Percentiles rank a stretch among this genome's conserved stretches.
Conservation (phyloP, 2,797 vertebrate species). For the Rhyacichthys aspro region DNA sequence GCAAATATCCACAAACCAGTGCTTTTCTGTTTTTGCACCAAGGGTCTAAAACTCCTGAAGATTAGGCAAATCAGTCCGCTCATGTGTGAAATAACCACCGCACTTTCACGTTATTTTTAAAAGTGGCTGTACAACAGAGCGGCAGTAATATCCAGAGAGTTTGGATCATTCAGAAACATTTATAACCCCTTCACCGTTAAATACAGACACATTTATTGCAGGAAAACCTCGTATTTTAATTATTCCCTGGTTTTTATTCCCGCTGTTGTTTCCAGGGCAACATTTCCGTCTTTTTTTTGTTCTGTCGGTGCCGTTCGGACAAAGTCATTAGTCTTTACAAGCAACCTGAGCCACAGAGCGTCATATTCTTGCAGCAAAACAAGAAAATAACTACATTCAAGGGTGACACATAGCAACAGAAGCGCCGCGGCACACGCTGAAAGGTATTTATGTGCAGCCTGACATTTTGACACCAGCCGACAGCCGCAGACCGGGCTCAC, state of each 20-base stretch:
- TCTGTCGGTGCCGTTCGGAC: slow-evolving; percentile 2
- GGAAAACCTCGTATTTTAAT: neutral
- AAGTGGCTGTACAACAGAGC: neutral
- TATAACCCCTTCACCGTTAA: neutral
- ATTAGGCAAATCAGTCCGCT: neutral
- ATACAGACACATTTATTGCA: no score
- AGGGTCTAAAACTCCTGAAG: neutral
- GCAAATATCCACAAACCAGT: no score
- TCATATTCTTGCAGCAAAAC: neutral
- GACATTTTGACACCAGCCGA: neutral
- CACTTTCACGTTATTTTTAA: neutral
- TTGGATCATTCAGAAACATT: no score
- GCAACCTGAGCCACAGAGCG: neutral
- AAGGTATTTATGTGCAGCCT: neutral
- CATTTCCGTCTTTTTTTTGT: neutral
- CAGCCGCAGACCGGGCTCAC: neutral
- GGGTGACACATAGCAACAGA: neutral
- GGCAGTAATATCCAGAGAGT: neutral
- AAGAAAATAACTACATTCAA: neutral
- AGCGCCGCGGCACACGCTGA: no score
- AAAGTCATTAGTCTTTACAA: slow-evolving; percentile 7
- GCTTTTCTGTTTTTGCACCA: neutral
- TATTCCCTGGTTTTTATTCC: neutral
- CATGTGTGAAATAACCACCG: slow-evolving; percentile 4
- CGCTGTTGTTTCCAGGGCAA: slow-evolving; percentile 1